Evolutionary conservation across 1,140 invertebrate genomes (phyloP).

Genomic region (Piezodorus guildinii): DNA sequence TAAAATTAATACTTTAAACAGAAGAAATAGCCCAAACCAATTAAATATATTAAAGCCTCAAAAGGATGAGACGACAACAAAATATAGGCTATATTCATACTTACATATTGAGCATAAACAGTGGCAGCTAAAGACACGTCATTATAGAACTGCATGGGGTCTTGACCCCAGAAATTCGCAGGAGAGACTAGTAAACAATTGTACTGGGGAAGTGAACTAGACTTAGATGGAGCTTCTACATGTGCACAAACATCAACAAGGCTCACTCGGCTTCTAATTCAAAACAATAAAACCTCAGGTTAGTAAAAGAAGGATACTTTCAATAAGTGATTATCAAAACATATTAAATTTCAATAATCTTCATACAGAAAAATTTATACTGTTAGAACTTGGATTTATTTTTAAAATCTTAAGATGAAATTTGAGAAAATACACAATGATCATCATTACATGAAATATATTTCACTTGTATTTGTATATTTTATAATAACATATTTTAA

Average conservation of each 20-base stretch:
- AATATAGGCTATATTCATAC: background rate
- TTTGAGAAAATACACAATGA: no score
- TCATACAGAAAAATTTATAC: background rate
- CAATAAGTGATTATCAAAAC: no score
- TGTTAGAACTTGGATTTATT: no score
- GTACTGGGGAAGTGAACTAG: slow-evolving; percentile 69
- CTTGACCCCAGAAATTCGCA: slow-evolving; percentile 84
- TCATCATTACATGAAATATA: no score
- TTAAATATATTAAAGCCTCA: no score
- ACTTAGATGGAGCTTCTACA: slow-evolving; percentile 61
- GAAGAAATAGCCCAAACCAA: no score
- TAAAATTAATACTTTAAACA: no score
- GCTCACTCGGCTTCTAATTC: slow-evolving; percentile 45
- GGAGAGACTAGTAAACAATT: slow-evolving; percentile 87
- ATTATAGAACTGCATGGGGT: slow-evolving; percentile 58
- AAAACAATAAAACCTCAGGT: slow-evolving; percentile 22
- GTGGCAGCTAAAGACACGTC: slow-evolving; percentile 68
- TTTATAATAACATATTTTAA: no score
- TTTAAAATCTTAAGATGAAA: no score
- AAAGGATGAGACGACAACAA: background rate
- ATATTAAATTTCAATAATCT: background rate
- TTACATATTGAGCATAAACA: slow-evolving; percentile 69
- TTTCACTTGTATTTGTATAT: no score
- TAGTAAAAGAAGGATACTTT: slow-evolving; percentile 7
- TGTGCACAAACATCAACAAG: slow-evolving; percentile 75